phyloP scores from a whole-genome alignment of 2,797 vertebrate genomes.

The Cryptoprocta ferox region DNA sequence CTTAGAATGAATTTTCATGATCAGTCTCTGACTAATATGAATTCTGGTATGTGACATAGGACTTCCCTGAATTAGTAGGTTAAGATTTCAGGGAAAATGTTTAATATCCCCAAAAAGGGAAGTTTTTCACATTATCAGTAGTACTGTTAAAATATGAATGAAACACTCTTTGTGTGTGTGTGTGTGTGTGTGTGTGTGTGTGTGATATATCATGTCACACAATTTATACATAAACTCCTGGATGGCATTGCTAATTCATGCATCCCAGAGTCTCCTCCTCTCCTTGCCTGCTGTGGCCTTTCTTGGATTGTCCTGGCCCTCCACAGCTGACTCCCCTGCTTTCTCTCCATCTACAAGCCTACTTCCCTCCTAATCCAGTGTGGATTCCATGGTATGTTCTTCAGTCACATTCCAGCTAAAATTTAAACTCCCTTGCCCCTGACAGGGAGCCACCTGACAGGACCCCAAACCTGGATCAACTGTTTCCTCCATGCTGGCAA shows the following conservation, averaged over 20 bases:
- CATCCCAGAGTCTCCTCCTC: neutral
- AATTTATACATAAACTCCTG: neutral
- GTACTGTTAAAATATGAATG: neutral
- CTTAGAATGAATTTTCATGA: neutral
- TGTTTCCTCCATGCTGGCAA: neutral
- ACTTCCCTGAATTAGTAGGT: neutral
- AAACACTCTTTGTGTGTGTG: neutral
- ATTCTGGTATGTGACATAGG: neutral
- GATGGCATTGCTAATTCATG: neutral
- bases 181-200: too few relatives aligned
- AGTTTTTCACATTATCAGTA: neutral
- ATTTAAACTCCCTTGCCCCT: slow-evolving; percentile 20
- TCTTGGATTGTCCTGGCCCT: neutral
- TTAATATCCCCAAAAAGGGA: slow-evolving; percentile 12
- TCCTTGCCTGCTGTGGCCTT: neutral
- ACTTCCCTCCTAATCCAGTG: slow-evolving; percentile 3
- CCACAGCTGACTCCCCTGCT: neutral
- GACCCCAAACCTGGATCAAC: neutral
- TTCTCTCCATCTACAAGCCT: neutral
- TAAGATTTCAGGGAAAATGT: slow-evolving; percentile 19
- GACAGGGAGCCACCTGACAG: neutral
- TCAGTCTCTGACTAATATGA: neutral
- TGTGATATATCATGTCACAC: neutral
- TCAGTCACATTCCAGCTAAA: slow-evolving; percentile 22
- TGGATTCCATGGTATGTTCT: neutral